phyloP scores from a whole-genome alignment of 2,888 invertebrate genomes.

The Galerucella nymphaeae region DNA sequence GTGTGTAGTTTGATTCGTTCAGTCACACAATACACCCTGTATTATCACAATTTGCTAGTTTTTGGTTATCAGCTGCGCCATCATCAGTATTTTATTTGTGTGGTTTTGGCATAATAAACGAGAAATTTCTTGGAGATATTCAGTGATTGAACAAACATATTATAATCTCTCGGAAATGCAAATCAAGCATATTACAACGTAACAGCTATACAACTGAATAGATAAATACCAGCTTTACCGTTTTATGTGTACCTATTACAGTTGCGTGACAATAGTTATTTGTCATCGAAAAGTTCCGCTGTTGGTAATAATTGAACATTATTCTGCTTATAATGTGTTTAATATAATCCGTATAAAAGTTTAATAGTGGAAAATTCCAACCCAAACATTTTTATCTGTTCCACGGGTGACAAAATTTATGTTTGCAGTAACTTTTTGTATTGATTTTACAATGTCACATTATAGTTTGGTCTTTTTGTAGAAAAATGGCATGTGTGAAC shows the following conservation, averaged over 20 bases:
- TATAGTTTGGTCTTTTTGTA: not conserved
- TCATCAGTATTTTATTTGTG: not conserved
- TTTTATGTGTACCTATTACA: slow-evolving; percentile 41
- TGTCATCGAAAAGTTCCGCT: slow-evolving; percentile 40
- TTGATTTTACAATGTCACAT: slow-evolving; percentile 26
- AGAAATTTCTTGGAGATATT: not conserved
- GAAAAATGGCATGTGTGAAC: slow-evolving; percentile 2
- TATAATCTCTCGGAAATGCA: slow-evolving; percentile 11
- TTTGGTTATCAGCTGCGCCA: no score
- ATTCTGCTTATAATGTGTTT: slow-evolving; percentile 39
- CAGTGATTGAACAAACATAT: not conserved
- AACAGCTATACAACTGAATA: slow-evolving; percentile 13
- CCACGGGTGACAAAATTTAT: slow-evolving; percentile 24
- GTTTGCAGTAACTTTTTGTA: slow-evolving; percentile 25
- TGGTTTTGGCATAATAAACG: not conserved
- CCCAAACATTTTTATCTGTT: slow-evolving; percentile 27
- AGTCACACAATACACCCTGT: no score
- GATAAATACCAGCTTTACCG: slow-evolving; percentile 26
- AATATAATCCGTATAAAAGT: slow-evolving; percentile 36
- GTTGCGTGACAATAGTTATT: slow-evolving; percentile 43
- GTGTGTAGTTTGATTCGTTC: no score
- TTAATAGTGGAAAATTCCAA: slow-evolving; percentile 31
- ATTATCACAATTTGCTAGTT: no score
- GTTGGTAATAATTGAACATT: slow-evolving; percentile 42
- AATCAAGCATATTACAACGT: slow-evolving; percentile 16